Base-by-base conservation (phyloP, 1,140 invertebrate genomes). In the Matsumurasca onukii region DNA sequence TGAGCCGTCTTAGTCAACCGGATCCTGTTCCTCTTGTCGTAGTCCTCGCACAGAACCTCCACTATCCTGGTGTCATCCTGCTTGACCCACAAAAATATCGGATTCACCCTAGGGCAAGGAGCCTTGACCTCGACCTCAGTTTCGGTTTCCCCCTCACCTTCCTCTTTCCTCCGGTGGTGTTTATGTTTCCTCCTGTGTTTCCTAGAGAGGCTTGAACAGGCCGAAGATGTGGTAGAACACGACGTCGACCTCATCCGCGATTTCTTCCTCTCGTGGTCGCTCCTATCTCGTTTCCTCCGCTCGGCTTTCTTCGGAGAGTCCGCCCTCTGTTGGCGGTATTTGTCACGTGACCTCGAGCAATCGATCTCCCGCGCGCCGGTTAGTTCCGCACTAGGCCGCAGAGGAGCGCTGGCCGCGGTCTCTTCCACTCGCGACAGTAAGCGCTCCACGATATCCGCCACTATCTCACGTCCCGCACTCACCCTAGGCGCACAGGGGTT, bases 41-140 rank as follows among this genome's bases (percentile, higher is more conserved):
- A 93, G 76, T 93, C 91, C 79, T 92, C 91, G 80, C 90, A 92
- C 76, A 88, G 86, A 71, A 93, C 91, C 78, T 91, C 88, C 75
- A 91, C 85, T 74, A 93, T 91, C 75, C 83, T 85, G 66, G 89
- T 89, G 75, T 91, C 88, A 70, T 86, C 83, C 77, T 91, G 89
- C 73, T 88, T 87, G 48, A 89, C 88, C 90, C 90, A 92, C 66
- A 92, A 82, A 78, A 93, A 93, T 67, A 93, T 90, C 61, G 91
- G 90, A 76, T 89, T 89, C 5, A 90, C 86, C 72, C 87, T 85
- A 51, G 88, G 86, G 25, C 69, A 70, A 20, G 68, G 70, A 24
- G 22, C 34, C n/a, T n/a, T n/a, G n/a, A n/a, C n/a, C n/a, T n/a
- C n/a, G n/a, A n/a, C n/a, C n/a, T n/a, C n/a, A n/a, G n/a, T n/a